Base-by-base conservation (phyloP, 2,113 vertebrate species). In the Sinocyclocheilus grahami region DNA sequence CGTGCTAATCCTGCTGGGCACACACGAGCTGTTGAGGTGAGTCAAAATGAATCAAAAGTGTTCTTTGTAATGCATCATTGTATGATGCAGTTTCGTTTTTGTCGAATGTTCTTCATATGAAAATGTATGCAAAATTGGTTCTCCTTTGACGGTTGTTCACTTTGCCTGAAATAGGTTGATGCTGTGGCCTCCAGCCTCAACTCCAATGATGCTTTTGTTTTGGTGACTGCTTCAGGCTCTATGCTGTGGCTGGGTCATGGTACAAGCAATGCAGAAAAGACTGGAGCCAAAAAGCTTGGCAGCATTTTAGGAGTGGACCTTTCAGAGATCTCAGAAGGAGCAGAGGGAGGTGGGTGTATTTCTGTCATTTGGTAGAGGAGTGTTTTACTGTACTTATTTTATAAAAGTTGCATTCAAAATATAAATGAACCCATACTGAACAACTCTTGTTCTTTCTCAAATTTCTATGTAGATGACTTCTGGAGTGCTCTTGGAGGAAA, bases 11-110 rank as follows among this genome's bases (percentile, higher is more conserved):
- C 94, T 67, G 94, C 96, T 0, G 96, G 97, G 39, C 93, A 94
- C 83, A 96, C 95, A 65, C 84, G 96, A 27, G 96, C 97, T 0
- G 93, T 97, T 20, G 96, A 98, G 96, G 97, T 97, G 92, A 93
- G 88, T 72, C n/a, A 27, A 65, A 48, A 67, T 5, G 39, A 39
- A 39, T 39, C 5, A 37, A 12, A 46, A 46, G 14, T 79, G 16
- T 51, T 9, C 10, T 79, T 79, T 33, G 46, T 5, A 22, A n/a
- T 27, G 39, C 22, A n/a, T 20, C 37, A n/a, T 72, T 72, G 37
- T 46, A n/a, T 39, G 18, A 72, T 74, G 53, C 60, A 20, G 60
- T 63, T 63, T n/a, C 12, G 0, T 0, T 22, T 48, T 46, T 74
- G 24, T 33, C 7, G n/a, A 5, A 3, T 37, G 18, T 20, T 60